Percentiles rank a stretch among this genome's conserved stretches.
These are phyloP conservation scores for Tangachromis dhanisi DNA, from an alignment of 2,113 vertebrate genomes.

Conservation along the genomic window DNA sequence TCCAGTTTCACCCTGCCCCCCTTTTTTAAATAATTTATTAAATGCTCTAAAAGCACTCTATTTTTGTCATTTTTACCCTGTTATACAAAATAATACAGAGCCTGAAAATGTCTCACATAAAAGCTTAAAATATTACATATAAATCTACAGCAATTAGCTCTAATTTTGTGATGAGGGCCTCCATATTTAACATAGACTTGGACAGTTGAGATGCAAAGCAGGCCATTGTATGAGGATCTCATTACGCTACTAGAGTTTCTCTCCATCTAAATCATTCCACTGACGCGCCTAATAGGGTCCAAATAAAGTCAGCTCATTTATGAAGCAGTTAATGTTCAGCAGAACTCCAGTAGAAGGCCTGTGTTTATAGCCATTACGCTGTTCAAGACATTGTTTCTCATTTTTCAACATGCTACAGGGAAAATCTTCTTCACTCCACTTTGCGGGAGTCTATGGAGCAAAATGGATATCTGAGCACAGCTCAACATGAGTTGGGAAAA, in stretches of 20 bases:
- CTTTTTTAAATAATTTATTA: background rate
- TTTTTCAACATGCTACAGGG: slow-evolving; percentile 22
- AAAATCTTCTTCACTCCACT: slow-evolving; percentile 11
- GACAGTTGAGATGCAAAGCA: slow-evolving; percentile 32
- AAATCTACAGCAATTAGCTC: slow-evolving; percentile 34
- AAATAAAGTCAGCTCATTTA: slow-evolving; percentile 55
- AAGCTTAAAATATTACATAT: slow-evolving; percentile 22
- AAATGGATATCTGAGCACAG: slow-evolving; percentile 8
- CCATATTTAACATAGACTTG: slow-evolving; percentile 27
- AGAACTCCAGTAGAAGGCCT: slow-evolving; percentile 5
- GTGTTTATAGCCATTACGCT: slow-evolving; percentile 5
- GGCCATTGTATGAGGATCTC: slow-evolving; percentile 40
- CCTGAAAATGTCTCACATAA: slow-evolving; percentile 15
- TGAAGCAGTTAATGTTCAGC: slow-evolving; percentile 48
- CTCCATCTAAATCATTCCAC: slow-evolving; percentile 43
- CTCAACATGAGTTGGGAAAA: background rate
- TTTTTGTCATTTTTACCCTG: slow-evolving; percentile 10
- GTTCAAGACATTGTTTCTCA: slow-evolving; percentile 16
- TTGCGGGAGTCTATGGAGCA: background rate
- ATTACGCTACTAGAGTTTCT: slow-evolving; percentile 35
- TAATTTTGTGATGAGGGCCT: slow-evolving; percentile 6
- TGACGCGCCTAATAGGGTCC: slow-evolving; percentile 42
- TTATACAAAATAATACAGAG: background rate
- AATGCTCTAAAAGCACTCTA: background rate
- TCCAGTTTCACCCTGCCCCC: background rate